A percentile compares a stretch with the other conserved stretches of the same genome.
Conservation (phyloP, 1,140 invertebrate species). For the Vanessa atalanta region DNA sequence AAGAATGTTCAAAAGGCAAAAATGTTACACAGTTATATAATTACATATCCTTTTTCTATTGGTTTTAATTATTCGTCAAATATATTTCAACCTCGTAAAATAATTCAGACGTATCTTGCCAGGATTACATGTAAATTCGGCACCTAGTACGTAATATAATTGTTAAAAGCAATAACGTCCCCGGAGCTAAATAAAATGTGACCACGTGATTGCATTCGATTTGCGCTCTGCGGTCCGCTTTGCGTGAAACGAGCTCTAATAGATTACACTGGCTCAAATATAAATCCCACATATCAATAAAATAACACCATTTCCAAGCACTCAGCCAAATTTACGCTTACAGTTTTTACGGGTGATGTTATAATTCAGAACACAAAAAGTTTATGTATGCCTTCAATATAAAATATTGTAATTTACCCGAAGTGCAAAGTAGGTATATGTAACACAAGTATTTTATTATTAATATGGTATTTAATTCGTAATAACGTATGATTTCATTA, state of each 20-base stretch:
- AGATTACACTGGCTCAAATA: conserved; percentile 3
- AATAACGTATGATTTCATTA: too few species aligned
- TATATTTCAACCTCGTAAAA: neutral
- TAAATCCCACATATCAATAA: conserved; percentile 8
- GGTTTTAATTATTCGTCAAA: too few species aligned
- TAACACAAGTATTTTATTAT: neutral
- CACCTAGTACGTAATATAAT: neutral
- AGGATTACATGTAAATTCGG: neutral
- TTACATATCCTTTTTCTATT: too few species aligned
- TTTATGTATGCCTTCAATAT: neutral
- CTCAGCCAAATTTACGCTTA: conserved; percentile 6
- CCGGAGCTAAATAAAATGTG: conserved; percentile 4
- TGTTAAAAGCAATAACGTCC: neutral
- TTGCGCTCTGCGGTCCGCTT: neutral
- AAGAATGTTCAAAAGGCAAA: too few species aligned
- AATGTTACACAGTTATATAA: too few species aligned
- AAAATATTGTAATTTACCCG: neutral
- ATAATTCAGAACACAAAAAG: conserved; percentile 8
- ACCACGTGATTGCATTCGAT: conserved; percentile 1
- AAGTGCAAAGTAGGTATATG: neutral
- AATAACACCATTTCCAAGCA: neutral
- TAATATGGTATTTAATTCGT: neutral
- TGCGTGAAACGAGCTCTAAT: neutral
- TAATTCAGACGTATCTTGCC: neutral
- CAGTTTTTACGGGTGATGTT: neutral